Evolutionary conservation across 2,113 vertebrate species (phyloP), one percentile per base, ranked within the genome.

Genomic region (Parus major): DNA sequence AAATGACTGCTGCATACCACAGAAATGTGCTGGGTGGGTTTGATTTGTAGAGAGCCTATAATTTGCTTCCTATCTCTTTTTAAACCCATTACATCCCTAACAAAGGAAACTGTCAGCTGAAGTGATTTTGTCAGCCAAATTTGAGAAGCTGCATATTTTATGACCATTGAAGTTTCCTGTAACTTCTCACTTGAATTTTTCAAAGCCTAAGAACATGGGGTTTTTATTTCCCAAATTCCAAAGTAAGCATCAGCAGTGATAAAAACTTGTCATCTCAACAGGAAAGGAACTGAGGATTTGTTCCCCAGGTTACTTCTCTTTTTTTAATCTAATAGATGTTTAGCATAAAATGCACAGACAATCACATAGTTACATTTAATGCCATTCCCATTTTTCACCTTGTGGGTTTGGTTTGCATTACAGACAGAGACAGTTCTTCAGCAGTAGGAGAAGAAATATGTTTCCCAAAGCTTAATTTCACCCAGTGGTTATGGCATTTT

Each of bases 91-190:
- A 85, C 64, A 77, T 92, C 53, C 60, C 39, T 73, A 93, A 95
- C 94, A 95, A 95, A 46, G 80, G 82, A 91, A 93, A 50, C 64
- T 92, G 82, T 90, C 95, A 96, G 68, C 31, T 88, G 68, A 92
- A 90, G 76, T 80, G 86, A 94, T 92, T 96, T 86, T 83, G 68
- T 94, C 87, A 92, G 92, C 63, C 85, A 90, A 33, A 95, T 94
- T 70, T 75, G 68, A 94, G 71, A 94, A 78, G 12, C 68, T 83
- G 64, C 47, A 71, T 78, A 80, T 93, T 93, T 93, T 92, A 78
- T 94, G 92, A 88, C 91, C 75, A 81, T 90, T 93, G 83, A 90
- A 90, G 52, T 90, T 96, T 94, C 71, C 64, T 78, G 22, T 78
- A 90, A 90, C 49, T 86, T 83, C 87, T 92, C 49, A 87, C 75